A percentile compares a stretch with the other conserved stretches of the same genome.
Conservation (phyloP, 2,113 vertebrate genomes). For the Marcusenius ussheri region DNA sequence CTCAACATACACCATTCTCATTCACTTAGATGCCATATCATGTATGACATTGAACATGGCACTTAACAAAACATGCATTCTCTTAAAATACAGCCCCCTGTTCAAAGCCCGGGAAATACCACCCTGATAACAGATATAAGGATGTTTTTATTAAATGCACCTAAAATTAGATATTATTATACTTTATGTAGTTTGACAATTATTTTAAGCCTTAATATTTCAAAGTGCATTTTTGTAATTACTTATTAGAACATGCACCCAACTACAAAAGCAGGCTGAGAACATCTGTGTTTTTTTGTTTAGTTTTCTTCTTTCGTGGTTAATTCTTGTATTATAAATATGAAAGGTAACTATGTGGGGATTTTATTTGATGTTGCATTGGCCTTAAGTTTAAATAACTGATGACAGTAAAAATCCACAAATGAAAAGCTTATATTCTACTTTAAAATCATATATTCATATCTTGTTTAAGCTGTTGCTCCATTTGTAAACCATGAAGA, state of each 20-base stretch:
- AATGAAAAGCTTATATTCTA: neutral
- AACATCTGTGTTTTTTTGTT: neutral
- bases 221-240: neutral
- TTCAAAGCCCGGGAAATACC: neutral
- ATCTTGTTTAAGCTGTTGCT: neutral
- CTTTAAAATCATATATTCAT: neutral
- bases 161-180: neutral
- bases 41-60: neutral
- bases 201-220: neutral
- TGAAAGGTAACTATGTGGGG: neutral
- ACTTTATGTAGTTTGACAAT: neutral
- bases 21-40: neutral
- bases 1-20: neutral
- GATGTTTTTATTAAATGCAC: neutral
- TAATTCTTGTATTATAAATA: neutral
- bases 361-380: neutral
- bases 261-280: neutral
- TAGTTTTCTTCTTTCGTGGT: neutral
- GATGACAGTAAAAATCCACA: neutral
- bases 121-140: neutral
- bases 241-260: neutral
- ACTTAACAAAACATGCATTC: neutral
- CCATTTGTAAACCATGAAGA: neutral
- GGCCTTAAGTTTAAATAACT: neutral
- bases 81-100: neutral